Evolutionary conservation across 2,797 vertebrate species (phyloP).

Genomic region (Gobio occitaniae): DNA sequence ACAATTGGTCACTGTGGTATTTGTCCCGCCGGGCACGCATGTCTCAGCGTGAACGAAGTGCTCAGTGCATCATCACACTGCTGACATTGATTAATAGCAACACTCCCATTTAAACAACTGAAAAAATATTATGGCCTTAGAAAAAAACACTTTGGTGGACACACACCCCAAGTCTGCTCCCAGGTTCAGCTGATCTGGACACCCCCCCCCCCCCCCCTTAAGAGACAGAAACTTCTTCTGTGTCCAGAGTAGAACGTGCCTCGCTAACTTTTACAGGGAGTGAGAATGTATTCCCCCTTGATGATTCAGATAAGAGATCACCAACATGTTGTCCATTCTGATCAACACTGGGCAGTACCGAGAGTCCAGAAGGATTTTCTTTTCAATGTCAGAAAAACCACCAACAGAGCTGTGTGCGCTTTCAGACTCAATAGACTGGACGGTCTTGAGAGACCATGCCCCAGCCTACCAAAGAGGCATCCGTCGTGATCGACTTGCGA

Average conservation of each 20-base stretch:
- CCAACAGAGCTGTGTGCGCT: neutral
- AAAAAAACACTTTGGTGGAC: neutral
- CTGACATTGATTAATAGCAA: too few relatives aligned
- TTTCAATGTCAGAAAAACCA: neutral
- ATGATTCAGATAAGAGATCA: neutral
- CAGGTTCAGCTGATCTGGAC: neutral
- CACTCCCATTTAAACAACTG: neutral
- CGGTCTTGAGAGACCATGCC: neutral
- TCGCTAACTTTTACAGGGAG: neutral
- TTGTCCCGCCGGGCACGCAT: neutral
- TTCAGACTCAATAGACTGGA: neutral
- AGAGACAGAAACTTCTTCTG: neutral
- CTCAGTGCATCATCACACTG: too few relatives aligned
- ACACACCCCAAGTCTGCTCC: neutral
- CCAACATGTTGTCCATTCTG: neutral
- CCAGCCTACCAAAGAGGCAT: neutral
- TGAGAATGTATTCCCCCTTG: neutral
- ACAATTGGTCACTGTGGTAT: neutral
- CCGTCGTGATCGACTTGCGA: neutral
- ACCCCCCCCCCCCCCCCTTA: neutral
- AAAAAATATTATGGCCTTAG: neutral
- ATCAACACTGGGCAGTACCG: neutral
- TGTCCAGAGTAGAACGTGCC: neutral
- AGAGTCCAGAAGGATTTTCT: neutral
- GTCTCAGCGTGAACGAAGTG: too few relatives aligned